phyloP scores from a whole-genome alignment of 2,797 vertebrate genomes.

The Pipistrellus nathusii region DNA sequence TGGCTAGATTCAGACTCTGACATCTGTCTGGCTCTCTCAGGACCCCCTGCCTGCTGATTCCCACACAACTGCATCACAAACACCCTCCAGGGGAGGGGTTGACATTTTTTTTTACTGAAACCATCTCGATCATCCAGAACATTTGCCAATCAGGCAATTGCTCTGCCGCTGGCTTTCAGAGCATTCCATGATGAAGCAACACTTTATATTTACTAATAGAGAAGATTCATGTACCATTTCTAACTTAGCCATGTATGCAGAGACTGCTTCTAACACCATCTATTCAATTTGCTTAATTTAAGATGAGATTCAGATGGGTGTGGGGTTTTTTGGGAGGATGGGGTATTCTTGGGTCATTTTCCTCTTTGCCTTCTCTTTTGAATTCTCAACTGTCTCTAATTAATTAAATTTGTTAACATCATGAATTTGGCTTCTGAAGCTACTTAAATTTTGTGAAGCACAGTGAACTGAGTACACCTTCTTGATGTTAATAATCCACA shows the following conservation, averaged over 20 bases:
- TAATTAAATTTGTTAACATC: conserved; percentile 28
- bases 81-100: neutral
- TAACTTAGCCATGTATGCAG: conserved; percentile 5
- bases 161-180: neutral
- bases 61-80: conserved; percentile 51
- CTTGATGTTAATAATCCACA: neutral
- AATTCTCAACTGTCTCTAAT: conserved; percentile 38
- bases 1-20: conserved; percentile 18
- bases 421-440: neutral
- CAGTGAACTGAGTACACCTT: neutral
- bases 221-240: neutral
- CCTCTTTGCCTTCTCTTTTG: neutral
- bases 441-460: conserved; percentile 37
- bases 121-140: neutral
- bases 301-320: neutral
- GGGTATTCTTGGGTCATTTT: neutral
- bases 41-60: neutral
- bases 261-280: conserved; percentile 4
- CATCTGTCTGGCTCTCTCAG: conserved; percentile 43
- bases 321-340: too few species aligned
- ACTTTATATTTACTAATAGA: neutral
- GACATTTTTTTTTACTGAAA: conserved; percentile 54
- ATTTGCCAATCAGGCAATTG: conserved; percentile 17
- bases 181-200: conserved; percentile 58
- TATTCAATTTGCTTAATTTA: conserved; percentile 29